Percentiles rank a stretch among this genome's conserved stretches.
phyloP scores from a whole-genome alignment of 2,888 invertebrate genomes.

The Eucera pruinosa region DNA sequence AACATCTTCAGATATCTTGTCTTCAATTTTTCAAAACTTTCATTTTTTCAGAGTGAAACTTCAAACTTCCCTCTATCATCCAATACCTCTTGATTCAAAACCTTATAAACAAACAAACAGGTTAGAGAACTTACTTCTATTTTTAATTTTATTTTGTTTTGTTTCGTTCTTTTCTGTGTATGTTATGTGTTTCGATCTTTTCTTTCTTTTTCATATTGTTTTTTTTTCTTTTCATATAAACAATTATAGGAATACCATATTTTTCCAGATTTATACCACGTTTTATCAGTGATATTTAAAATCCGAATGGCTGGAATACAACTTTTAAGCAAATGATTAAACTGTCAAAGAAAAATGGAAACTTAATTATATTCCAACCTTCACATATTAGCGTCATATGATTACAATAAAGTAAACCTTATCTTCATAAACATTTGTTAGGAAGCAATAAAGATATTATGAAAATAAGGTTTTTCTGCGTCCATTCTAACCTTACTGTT shows the following conservation, averaged over 20 bases:
- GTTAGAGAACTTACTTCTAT: constrained; percentile 83
- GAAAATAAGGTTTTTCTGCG: constrained; percentile 76
- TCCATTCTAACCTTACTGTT: constrained; percentile 80
- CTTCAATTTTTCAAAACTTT: constrained; percentile 83
- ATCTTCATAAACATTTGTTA: constrained; percentile 72
- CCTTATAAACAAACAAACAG: constrained; percentile 92
- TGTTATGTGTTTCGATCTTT: constrained; percentile 53
- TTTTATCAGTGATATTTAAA: constrained; percentile 58
- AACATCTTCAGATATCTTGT: constrained; percentile 83
- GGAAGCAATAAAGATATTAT: constrained; percentile 71
- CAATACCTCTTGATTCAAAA: constrained; percentile 93
- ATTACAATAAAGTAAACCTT: constrained; percentile 75
- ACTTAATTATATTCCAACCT: constrained; percentile 80
- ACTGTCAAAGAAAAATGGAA: constrained; percentile 54
- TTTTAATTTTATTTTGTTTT: constrained; percentile 72
- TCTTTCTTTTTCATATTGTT: constrained; percentile 44
- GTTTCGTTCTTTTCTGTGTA: constrained; percentile 62
- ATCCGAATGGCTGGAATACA: constrained; percentile 77
- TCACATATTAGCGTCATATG: constrained; percentile 78
- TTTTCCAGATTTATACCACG: constrained; percentile 65
- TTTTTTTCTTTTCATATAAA: constrained; percentile 71
- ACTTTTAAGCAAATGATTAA: constrained; percentile 63
- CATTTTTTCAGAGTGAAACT: constrained; percentile 83
- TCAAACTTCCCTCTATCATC: constrained; percentile 87
- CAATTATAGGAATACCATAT: constrained; percentile 74